phyloP scores from a whole-genome alignment of 2,797 vertebrate species.

The Tenualosa thibaudeaui region DNA sequence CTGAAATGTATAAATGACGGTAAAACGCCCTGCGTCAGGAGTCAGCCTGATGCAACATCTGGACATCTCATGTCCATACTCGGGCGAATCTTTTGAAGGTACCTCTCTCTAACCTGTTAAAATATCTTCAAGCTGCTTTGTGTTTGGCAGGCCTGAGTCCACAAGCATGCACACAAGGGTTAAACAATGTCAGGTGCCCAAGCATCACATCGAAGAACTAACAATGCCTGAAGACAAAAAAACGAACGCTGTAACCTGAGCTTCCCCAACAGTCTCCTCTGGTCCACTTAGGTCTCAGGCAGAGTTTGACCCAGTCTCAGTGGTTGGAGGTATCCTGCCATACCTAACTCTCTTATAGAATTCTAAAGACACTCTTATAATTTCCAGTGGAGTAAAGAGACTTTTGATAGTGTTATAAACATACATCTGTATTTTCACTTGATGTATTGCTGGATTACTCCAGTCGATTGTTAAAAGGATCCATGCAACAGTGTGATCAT shows the following conservation, averaged over 20 bases:
- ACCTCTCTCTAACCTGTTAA: constrained; percentile 8
- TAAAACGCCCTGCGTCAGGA: constrained; percentile 15
- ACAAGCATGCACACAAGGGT: background rate
- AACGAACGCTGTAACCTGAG: constrained; percentile 37
- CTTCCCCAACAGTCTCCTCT: background rate
- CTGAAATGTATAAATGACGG: background rate
- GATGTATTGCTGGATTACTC: background rate
- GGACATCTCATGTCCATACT: constrained; percentile 6
- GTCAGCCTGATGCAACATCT: background rate
- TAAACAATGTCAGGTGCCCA: background rate
- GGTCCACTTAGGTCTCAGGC: background rate
- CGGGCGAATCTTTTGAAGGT: background rate
- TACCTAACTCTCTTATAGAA: background rate
- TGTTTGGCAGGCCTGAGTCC: background rate
- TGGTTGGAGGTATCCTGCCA: background rate
- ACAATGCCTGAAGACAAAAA: constrained; percentile 36
- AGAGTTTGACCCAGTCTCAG: background rate
- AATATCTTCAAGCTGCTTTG: constrained; percentile 21
- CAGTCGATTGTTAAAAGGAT: constrained; percentile 10
- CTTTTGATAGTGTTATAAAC: constrained; percentile 6
- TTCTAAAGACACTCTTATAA: background rate
- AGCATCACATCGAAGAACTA: background rate
- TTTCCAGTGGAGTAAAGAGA: background rate
- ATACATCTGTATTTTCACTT: constrained; percentile 16
- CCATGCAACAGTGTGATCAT: background rate